phyloP scores from a whole-genome alignment of 2,888 invertebrate species.

The Acanthosepion lycidas region DNA sequence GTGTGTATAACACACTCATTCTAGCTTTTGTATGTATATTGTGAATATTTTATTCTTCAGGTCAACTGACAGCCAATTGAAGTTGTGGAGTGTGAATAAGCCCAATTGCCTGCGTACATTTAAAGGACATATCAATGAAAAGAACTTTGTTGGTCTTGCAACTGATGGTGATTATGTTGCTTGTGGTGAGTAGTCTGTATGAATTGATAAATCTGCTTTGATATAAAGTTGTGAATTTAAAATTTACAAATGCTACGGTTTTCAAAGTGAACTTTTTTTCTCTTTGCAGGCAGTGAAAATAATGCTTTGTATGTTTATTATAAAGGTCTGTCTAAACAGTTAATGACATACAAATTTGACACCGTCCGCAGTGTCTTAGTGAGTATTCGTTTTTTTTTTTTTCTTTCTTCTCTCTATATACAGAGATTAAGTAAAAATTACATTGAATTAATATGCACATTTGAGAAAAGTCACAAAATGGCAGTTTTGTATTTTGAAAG shows the following conservation, averaged over 20 bases:
- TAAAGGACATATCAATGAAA: constrained; percentile 93
- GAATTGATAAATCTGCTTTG: too few species aligned
- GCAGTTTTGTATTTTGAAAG: too few species aligned
- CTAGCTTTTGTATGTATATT: not conserved
- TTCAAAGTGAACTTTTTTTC: not conserved
- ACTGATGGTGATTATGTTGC: constrained; percentile 94
- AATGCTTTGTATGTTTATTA: constrained; percentile 94
- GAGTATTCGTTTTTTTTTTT: constrained; percentile 52
- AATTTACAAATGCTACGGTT: too few species aligned
- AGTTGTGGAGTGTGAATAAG: constrained; percentile 89
- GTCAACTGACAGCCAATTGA: constrained; percentile 92
- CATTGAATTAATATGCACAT: too few species aligned
- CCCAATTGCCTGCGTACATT: constrained; percentile 88
- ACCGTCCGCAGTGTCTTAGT: constrained; percentile 84
- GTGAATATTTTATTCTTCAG: constrained; percentile 59
- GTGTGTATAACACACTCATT: too few species aligned
- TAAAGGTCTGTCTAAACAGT: constrained; percentile 88
- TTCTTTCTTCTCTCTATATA: not conserved
- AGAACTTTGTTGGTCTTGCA: constrained; percentile 95
- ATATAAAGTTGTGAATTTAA: too few species aligned
- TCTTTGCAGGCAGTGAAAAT: constrained; percentile 83
- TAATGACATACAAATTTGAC: constrained; percentile 91
- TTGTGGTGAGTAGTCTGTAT: constrained; percentile 79
- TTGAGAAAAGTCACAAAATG: too few species aligned
- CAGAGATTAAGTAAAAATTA: not conserved